phyloP scores from a whole-genome alignment of 2,888 invertebrate species.

The Euplagia quadripunctaria region DNA sequence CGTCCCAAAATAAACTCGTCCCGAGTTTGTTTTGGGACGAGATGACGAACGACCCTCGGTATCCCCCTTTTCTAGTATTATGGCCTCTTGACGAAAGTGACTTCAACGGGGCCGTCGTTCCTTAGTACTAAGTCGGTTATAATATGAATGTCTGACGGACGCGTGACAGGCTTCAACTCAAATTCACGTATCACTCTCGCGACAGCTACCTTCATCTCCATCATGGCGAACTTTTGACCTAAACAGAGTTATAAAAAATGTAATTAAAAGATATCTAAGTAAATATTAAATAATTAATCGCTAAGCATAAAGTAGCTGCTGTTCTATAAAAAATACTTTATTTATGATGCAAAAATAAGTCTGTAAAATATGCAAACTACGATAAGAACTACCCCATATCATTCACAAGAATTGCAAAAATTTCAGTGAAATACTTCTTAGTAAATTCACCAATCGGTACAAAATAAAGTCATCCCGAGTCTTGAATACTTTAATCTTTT shows the following conservation, averaged over 20 bases:
- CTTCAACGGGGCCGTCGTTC: constrained; percentile 70
- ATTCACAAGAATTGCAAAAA: too few relatives aligned
- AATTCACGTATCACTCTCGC: constrained; percentile 83
- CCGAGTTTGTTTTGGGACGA: too few relatives aligned
- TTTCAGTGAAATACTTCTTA: too few relatives aligned
- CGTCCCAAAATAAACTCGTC: too few relatives aligned
- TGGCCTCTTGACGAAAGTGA: constrained; percentile 65
- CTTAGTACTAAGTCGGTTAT: constrained; percentile 75
- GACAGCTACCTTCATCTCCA: constrained; percentile 87
- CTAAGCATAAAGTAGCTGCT: neutral
- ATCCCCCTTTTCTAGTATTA: neutral
- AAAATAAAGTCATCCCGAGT: neutral
- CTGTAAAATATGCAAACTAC: neutral
- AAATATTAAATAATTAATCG: neutral
- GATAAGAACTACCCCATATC: too few relatives aligned
- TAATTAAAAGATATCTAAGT: neutral
- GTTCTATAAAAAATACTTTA: neutral
- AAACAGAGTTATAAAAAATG: constrained; percentile 19
- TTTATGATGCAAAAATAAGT: neutral
- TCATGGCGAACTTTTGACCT: constrained; percentile 89
- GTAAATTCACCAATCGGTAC: neutral
- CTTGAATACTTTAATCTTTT: neutral
- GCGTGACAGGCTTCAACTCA: constrained; percentile 80
- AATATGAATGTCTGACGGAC: constrained; percentile 73
- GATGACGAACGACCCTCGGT: too few relatives aligned